phyloP scores from a whole-genome alignment of 2,888 invertebrate genomes.

The Caenorhabditis afra region DNA sequence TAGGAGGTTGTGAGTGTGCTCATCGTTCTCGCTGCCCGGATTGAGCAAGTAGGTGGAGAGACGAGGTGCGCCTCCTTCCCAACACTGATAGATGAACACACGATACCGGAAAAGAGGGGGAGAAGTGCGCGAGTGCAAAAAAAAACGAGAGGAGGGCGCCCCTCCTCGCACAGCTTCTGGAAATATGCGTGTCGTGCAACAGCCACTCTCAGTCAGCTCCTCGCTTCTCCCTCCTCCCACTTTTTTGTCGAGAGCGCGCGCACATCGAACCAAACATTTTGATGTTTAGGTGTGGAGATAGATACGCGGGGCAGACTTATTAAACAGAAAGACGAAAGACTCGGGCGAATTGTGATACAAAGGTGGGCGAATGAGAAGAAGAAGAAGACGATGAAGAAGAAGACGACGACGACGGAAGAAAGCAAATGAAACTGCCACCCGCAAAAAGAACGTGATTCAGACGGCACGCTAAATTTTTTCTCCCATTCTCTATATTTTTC shows the following conservation, averaged over 20 bases:
- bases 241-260: no score
- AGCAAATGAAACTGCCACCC: no score
- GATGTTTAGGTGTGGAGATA: constrained; percentile 8
- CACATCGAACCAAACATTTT: neutral
- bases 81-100: constrained; percentile 4
- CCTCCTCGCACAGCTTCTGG: constrained; percentile 25
- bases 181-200: constrained; percentile 35
- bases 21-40: no score
- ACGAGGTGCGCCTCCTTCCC: constrained; percentile 1
- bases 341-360: neutral
- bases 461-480: no score
- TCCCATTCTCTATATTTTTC: no score
- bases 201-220: constrained; percentile 20
- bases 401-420: no score
- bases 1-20: no score
- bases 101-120: constrained; percentile 27
- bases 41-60: neutral
- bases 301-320: no score
- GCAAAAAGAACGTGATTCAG: no score
- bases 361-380: no score
- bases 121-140: constrained; percentile 33
- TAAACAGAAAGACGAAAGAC: neutral
- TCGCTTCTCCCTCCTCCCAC: constrained; percentile 10
- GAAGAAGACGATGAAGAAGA: no score
- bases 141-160: constrained; percentile 23